Conservation (phyloP, 23 tunicate genomes). For the Corella eumyota region DNA sequence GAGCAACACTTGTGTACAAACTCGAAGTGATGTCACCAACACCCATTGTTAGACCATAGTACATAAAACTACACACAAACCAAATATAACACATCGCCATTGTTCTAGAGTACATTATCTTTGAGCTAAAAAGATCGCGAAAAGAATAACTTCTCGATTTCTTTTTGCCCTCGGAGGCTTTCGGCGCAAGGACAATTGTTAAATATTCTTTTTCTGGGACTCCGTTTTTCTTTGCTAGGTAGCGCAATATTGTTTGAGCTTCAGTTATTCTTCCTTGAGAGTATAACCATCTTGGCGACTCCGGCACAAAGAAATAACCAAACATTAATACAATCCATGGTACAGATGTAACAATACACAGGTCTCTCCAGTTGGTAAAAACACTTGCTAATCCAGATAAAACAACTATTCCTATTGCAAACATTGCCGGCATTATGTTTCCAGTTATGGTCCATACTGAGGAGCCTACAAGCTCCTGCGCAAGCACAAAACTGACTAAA, state of each 20-base stretch:
- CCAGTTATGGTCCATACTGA: slow-evolving; percentile 90
- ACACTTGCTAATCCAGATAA: slow-evolving; percentile 54
- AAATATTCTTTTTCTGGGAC: slow-evolving; percentile 12
- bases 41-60: slow-evolving; percentile 78
- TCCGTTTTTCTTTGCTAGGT: slow-evolving; percentile 66
- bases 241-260: slow-evolving; percentile 58
- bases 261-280: slow-evolving; percentile 59
- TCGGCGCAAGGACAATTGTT: no score
- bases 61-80: slow-evolving; percentile 84
- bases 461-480: slow-evolving; percentile 84
- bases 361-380: slow-evolving; percentile 51
- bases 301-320: slow-evolving; percentile 53
- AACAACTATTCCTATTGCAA: slow-evolving; percentile 68
- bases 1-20: slow-evolving; percentile 53
- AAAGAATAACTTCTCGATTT: slow-evolving; percentile 26
- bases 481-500: slow-evolving; percentile 64
- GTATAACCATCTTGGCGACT: slow-evolving; percentile 94
- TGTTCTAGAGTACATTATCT: slow-evolving; percentile 26
- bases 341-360: slow-evolving; percentile 63
- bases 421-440: slow-evolving; percentile 59
- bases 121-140: slow-evolving; percentile 28
- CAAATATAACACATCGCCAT: slow-evolving; percentile 68
- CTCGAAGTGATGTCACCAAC: slow-evolving; percentile 43
- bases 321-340: slow-evolving; percentile 44
- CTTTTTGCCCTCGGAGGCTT: slow-evolving; percentile 16